phyloP scores from a whole-genome alignment of 2,113 vertebrate species.

The Callocephalon fimbriatum region DNA sequence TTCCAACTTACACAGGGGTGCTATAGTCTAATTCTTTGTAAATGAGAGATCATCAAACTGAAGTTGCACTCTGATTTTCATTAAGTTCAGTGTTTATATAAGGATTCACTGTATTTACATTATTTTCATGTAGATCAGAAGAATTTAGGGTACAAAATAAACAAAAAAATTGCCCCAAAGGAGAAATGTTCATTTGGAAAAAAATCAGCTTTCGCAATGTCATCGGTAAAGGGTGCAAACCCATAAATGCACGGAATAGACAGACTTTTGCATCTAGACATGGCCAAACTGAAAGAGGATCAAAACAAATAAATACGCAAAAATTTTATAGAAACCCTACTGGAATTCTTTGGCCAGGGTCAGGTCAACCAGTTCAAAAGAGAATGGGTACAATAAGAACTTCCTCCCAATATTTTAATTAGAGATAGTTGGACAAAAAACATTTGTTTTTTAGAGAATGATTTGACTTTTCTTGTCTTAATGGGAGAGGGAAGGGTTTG shows the following conservation, averaged over 20 bases:
- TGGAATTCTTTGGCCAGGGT: neutral
- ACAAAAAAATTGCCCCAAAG: neutral
- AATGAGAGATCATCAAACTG: neutral
- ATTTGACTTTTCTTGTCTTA: neutral
- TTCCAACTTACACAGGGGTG: neutral
- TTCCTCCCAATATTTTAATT: neutral
- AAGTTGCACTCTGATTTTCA: neutral
- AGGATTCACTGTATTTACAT: neutral
- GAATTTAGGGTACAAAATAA: neutral
- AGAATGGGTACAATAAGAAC: neutral
- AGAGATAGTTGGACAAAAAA: neutral
- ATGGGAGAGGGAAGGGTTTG: neutral
- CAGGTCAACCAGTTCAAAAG: neutral
- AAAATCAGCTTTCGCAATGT: neutral
- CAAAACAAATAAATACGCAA: neutral
- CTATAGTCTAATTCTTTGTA: neutral
- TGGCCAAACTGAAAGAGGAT: neutral
- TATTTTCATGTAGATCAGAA: neutral
- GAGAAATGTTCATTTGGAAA: neutral
- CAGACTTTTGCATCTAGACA: neutral
- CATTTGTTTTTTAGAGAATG: accelerated
- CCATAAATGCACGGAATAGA: neutral
- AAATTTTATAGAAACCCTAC: neutral
- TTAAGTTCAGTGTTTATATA: neutral
- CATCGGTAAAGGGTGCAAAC: neutral